These are phyloP conservation scores for Squalus acanthias DNA, from an alignment of 2,797 vertebrate genomes.

Conservation along the genomic window DNA sequence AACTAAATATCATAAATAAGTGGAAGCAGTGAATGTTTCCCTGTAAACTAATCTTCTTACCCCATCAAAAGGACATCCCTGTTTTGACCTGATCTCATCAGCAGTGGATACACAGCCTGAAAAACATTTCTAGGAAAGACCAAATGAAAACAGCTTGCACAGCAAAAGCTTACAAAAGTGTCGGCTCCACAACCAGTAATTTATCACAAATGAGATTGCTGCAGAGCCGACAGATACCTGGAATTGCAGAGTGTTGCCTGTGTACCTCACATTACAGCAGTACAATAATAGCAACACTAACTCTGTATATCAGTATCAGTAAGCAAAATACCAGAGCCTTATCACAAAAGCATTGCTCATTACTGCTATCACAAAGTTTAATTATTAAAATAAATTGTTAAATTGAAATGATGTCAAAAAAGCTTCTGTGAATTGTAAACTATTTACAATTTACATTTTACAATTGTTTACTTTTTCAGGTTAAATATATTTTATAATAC, in stretches of 20 bases:
- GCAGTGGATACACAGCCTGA: not conserved
- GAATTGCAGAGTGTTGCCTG: not conserved
- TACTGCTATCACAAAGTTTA: not conserved
- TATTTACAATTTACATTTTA: constrained; percentile 53
- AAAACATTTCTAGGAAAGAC: not conserved
- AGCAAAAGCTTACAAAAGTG: constrained; percentile 27
- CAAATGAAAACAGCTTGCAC: not conserved
- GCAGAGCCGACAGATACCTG: constrained; percentile 7
- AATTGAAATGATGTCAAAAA: not conserved
- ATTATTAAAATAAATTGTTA: not conserved
- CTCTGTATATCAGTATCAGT: not conserved
- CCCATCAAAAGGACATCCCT: not conserved
- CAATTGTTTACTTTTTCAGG: constrained; percentile 40
- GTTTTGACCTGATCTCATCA: constrained; percentile 17
- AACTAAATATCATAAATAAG: not conserved
- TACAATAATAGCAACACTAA: not conserved
- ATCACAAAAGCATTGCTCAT: not conserved
- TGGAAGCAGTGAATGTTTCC: not conserved
- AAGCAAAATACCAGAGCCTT: not conserved
- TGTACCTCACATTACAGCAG: not conserved
- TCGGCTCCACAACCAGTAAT: constrained; percentile 1
- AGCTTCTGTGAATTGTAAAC: constrained; percentile 40
- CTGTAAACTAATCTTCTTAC: not conserved
- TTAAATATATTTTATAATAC: not conserved
- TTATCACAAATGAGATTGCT: constrained; percentile 31